Percentiles rank a stretch among this genome's conserved stretches.
phyloP scores from a whole-genome alignment of 2,888 invertebrate species.

The Amphipoea lucens region DNA sequence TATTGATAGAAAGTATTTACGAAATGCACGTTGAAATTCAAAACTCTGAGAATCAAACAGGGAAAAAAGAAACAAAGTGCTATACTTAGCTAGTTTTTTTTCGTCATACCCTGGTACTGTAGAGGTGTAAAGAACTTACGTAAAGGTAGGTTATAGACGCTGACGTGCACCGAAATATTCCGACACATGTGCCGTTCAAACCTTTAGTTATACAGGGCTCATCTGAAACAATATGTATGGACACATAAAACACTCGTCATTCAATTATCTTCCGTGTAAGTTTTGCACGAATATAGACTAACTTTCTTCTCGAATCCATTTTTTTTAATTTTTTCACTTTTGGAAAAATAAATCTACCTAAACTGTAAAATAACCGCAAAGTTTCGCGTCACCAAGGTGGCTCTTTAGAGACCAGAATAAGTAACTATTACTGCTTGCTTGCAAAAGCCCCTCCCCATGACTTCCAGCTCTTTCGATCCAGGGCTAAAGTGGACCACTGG shows the following conservation, averaged over 20 bases:
- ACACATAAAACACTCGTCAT: not conserved
- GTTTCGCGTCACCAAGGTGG: too few relatives aligned
- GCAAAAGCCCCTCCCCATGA: not conserved
- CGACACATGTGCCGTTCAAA: slow-evolving; percentile 43
- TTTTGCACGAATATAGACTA: not conserved
- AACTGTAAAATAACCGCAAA: too few relatives aligned
- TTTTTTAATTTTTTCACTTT: too few relatives aligned
- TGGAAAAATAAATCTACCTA: too few relatives aligned
- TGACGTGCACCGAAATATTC: slow-evolving; percentile 23
- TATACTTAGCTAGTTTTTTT: too few relatives aligned
- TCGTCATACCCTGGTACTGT: not conserved
- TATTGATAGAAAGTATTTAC: not conserved
- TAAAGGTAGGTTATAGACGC: slow-evolving; percentile 32
- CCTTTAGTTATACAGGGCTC: slow-evolving; percentile 33
- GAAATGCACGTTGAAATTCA: not conserved
- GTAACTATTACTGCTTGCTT: not conserved
- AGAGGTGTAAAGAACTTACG: slow-evolving; percentile 23
- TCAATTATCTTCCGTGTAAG: too few relatives aligned
- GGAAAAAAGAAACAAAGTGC: not conserved
- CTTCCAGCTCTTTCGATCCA: not conserved
- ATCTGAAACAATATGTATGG: slow-evolving; percentile 25
- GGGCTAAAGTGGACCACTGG: not conserved
- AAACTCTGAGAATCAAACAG: not conserved
- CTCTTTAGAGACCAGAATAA: not conserved
- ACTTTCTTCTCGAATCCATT: too few relatives aligned